Conservation (phyloP, 2,797 vertebrate species). For the Enteromius viviparus region DNA sequence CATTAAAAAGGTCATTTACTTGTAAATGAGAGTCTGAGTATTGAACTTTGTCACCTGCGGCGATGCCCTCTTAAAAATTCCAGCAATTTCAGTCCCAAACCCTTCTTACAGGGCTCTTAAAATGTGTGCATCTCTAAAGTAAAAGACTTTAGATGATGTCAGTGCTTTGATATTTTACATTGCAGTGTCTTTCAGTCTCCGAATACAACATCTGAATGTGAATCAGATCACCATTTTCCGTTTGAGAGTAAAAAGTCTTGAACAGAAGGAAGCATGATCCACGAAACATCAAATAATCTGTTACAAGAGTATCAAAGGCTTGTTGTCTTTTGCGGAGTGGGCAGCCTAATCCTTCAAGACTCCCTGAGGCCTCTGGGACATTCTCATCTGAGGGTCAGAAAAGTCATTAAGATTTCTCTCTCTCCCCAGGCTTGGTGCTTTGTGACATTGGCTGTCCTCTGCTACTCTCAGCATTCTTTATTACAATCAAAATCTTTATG, state of each 20-base stretch:
- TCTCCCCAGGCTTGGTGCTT: constrained; percentile 16
- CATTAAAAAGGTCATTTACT: constrained; percentile 22
- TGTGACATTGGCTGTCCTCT: constrained; percentile 37
- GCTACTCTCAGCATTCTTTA: constrained; percentile 32
- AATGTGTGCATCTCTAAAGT: not conserved
- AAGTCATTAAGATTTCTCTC: constrained; percentile 44
- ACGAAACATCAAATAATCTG: constrained; percentile 16
- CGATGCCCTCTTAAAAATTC: not conserved
- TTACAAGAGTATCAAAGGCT: constrained; percentile 8
- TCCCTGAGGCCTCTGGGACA: not conserved
- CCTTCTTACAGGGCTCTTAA: not conserved
- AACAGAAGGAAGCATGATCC: not conserved
- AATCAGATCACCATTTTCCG: not conserved
- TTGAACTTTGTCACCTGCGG: constrained; percentile 2
- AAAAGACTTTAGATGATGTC: not conserved
- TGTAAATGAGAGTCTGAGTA: constrained; percentile 39
- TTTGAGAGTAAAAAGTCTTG: not conserved
- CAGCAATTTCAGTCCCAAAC: not conserved
- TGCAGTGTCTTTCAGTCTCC: not conserved
- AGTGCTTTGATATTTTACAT: not conserved
- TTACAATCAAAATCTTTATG: constrained; percentile 3
- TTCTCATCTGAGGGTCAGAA: constrained; percentile 39
- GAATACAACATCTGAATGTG: not conserved
- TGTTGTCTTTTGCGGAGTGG: constrained; percentile 20
- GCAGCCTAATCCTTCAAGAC: constrained; percentile 34